A percentile compares a stretch with the other conserved stretches of the same genome.
Evolutionary conservation across 2,797 vertebrate genomes (phyloP).

Genomic region (Perdix hodgsoniae): DNA sequence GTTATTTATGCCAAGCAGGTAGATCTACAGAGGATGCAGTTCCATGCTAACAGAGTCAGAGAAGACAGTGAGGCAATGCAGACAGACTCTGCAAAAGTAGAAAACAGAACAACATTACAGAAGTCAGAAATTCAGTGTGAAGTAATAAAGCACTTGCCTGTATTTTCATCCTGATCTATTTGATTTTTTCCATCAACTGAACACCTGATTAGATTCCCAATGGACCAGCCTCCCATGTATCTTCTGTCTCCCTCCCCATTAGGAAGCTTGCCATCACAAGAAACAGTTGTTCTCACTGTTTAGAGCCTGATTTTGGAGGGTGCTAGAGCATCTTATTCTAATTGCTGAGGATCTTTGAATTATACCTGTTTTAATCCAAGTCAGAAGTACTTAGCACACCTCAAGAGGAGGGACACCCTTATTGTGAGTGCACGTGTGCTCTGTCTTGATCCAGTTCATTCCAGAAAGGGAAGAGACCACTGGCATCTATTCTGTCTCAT

Average conservation of each 20-base stretch:
- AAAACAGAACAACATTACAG: not conserved
- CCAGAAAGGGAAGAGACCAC: not conserved
- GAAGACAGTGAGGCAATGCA: fast-evolving
- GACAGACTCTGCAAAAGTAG: not conserved
- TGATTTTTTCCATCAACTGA: not conserved
- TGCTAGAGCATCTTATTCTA: not conserved
- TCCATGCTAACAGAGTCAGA: not conserved
- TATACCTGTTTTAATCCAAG: not conserved
- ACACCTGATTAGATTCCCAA: not conserved
- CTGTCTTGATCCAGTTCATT: not conserved
- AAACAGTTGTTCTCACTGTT: not conserved
- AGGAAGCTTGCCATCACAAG: not conserved
- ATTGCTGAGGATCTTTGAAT: not conserved
- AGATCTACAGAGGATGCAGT: not conserved
- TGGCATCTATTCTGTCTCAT: not conserved
- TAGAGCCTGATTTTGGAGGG: not conserved
- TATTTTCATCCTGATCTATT: conserved; percentile 16
- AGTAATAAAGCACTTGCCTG: not conserved
- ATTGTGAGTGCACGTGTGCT: not conserved
- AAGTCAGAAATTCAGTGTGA: not conserved
- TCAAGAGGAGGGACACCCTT: not conserved
- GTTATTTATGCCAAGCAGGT: conserved; percentile 24
- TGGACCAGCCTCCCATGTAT: not conserved
- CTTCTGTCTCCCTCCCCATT: not conserved
- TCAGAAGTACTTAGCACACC: not conserved